Evolutionary conservation across 2,797 vertebrate species (phyloP).

Genomic region (Intellagama lesueurii): DNA sequence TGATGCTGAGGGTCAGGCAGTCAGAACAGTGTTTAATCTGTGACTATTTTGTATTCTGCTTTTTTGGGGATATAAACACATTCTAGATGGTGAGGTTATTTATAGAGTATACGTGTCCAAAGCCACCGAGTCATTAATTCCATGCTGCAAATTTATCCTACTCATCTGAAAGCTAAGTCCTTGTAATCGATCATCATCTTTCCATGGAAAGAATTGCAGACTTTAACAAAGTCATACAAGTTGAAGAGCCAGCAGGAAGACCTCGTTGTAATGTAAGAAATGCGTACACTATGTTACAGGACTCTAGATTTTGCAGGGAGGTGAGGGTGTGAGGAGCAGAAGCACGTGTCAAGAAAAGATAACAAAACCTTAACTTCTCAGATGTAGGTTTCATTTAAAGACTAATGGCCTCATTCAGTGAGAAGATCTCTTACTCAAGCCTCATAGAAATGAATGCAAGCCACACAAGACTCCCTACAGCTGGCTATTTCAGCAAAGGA

Average conservation of each 20-base stretch:
- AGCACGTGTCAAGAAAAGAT: conserved; percentile 43
- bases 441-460: background rate
- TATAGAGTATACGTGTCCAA: conserved; percentile 56
- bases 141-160: conserved; percentile 65
- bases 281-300: conserved; percentile 59
- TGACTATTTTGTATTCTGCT: conserved; percentile 62
- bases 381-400: conserved; percentile 68
- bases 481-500: background rate
- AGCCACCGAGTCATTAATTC: conserved; percentile 63
- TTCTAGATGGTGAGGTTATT: conserved; percentile 61
- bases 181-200: conserved; percentile 59
- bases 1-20: conserved; percentile 51
- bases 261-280: conserved; percentile 60
- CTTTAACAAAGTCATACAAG: conserved; percentile 53
- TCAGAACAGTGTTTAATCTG: conserved; percentile 60
- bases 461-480: background rate
- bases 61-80: conserved; percentile 62
- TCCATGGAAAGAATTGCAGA: conserved; percentile 65
- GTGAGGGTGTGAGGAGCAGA: background rate
- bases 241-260: conserved; percentile 48
- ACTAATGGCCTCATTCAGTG: conserved; percentile 1
- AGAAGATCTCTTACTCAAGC: background rate
- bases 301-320: conserved; percentile 59
- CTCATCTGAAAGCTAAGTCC: conserved; percentile 67
- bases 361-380: conserved; percentile 67